These are phyloP conservation scores for Menidia beryllina DNA, from an alignment of 2,113 vertebrate genomes.

Conservation along the genomic window DNA sequence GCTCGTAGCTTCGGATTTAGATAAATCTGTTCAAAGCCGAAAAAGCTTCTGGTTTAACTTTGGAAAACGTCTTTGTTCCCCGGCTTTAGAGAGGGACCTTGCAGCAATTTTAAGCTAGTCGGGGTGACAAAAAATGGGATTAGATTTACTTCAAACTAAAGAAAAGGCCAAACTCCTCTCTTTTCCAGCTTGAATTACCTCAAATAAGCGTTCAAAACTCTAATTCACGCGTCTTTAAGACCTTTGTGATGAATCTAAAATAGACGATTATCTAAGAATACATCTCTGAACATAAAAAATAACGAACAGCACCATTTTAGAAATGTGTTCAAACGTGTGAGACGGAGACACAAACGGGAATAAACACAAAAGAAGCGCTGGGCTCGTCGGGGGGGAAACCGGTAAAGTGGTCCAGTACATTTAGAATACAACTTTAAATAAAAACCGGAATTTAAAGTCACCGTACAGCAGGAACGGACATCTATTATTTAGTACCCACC, in stretches of 20 bases:
- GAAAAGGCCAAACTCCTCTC: background rate
- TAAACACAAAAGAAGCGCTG: background rate
- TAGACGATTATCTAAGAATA: slow-evolving; percentile 18
- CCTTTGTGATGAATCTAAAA: slow-evolving; percentile 28
- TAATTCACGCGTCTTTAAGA: slow-evolving; percentile 40
- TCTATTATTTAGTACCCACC: background rate
- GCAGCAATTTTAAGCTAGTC: background rate
- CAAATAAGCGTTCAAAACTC: background rate
- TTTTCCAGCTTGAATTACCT: slow-evolving; percentile 8
- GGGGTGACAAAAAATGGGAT: background rate
- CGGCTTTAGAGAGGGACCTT: background rate
- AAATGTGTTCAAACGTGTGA: background rate
- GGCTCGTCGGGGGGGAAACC: background rate
- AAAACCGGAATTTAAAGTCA: background rate
- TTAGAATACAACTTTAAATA: slow-evolving; percentile 8
- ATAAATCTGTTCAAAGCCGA: no score
- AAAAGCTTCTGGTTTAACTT: no score
- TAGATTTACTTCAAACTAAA: background rate
- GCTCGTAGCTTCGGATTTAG: no score
- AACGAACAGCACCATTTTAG: slow-evolving; percentile 18
- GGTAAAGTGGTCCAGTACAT: slow-evolving; percentile 23
- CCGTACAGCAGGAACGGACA: background rate
- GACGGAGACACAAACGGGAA: background rate
- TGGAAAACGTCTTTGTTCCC: background rate
- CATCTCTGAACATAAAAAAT: slow-evolving; percentile 8